phyloP scores from a whole-genome alignment of 2,888 invertebrate species.

The Sycophila texana region DNA sequence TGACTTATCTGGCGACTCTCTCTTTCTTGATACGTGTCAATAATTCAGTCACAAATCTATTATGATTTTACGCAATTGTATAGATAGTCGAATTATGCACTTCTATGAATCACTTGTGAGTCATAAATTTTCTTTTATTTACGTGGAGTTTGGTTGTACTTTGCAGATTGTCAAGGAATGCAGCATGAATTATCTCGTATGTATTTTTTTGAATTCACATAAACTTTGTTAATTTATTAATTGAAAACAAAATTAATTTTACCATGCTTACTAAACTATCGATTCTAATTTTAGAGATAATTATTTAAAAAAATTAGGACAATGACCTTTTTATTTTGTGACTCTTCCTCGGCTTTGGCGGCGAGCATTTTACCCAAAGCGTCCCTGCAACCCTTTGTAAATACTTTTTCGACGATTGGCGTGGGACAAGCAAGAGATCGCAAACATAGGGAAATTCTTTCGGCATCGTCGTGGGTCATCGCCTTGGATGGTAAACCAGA shows the following conservation, averaged over 20 bases:
- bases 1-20: no score
- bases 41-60: no score
- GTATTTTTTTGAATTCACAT: no score
- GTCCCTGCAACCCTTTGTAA: conserved; percentile 84
- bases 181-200: no score
- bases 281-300: background rate
- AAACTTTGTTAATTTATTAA: background rate
- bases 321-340: conserved; percentile 77
- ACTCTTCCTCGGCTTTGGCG: conserved; percentile 86
- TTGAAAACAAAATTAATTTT: background rate
- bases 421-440: conserved; percentile 84
- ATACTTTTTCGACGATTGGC: conserved; percentile 83
- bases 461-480: conserved; percentile 97
- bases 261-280: no score
- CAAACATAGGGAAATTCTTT: conserved; percentile 90
- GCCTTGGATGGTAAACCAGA: conserved; percentile 81
- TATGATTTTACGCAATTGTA: no score
- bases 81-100: no score
- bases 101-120: no score
- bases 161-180: no score
- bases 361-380: conserved; percentile 90
- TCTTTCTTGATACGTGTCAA: no score
- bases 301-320: background rate
- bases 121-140: no score
- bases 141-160: no score